Evolutionary conservation across 2,797 vertebrate species (phyloP).

Genomic region (Prionace glauca): DNA sequence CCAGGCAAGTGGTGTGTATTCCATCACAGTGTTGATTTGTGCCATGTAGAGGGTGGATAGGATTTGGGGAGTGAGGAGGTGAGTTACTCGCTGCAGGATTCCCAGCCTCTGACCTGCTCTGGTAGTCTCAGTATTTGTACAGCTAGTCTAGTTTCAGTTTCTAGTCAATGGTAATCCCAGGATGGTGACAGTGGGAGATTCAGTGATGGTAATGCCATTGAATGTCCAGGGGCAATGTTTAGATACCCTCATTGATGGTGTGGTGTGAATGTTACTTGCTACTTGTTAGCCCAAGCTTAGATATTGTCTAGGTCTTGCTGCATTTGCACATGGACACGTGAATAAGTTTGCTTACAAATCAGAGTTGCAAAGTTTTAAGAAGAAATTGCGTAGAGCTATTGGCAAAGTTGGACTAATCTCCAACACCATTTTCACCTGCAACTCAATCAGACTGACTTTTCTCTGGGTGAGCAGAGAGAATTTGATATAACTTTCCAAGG

Average conservation of each 20-base stretch:
- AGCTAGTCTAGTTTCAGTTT: background rate
- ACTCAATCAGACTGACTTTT: background rate
- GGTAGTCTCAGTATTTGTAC: background rate
- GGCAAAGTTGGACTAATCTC: background rate
- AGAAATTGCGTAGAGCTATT: background rate
- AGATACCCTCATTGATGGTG: no score
- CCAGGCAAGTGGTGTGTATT: background rate
- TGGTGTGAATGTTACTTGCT: no score
- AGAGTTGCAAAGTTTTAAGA: background rate
- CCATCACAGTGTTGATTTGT: background rate
- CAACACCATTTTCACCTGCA: background rate
- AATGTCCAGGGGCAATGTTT: no score
- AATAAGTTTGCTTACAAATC: background rate
- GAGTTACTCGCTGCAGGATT: background rate
- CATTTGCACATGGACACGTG: no score
- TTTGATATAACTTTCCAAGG: background rate
- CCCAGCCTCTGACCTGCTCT: background rate
- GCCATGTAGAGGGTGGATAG: background rate
- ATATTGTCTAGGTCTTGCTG: no score
- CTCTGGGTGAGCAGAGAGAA: background rate
- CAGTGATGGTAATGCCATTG: no score
- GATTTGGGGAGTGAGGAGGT: background rate
- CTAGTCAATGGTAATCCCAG: background rate
- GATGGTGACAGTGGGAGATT: no score
- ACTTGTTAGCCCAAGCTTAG: no score